Base-by-base conservation (phyloP, 2,113 vertebrate genomes). In the Setophaga kirtlandii region DNA sequence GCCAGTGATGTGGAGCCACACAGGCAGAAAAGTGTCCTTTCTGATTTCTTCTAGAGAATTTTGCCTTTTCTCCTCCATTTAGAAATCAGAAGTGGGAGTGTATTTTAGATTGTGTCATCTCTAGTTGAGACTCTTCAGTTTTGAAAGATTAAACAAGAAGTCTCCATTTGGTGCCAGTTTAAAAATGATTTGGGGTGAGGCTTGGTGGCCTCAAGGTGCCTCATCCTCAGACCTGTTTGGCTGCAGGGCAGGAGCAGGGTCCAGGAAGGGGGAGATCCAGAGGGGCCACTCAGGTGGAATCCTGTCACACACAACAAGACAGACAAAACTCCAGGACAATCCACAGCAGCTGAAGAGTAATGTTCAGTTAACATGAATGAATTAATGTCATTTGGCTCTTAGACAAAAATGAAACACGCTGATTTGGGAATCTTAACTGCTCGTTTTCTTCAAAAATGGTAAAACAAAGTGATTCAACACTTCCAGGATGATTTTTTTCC, bases 171-270 rank as follows among this genome's bases (percentile, higher is more conserved):
- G 17, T 28, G 24, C 7, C 31, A 22, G 37, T 46, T 76, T 19
- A 18, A 9, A 9, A 56, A 20, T 25, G 2, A 10, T 58, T 64
- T 75, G 8, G 41, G 14, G 30, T 37, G 52, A 52, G 15, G 2
- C 14, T 5, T 15, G 67, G 5, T 46, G 73, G 3, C 4, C 5
- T 52, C 17, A 3, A 50, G 35, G 31, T 46, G 15, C 17, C 14
- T 64, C 7, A 8, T 25, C 25, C 21, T 6, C 25, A 19, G 22
- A 23, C 6, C 11, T 1, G 0, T 59, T 83, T 3, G 5, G 17
- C 9, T 55, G 27, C 63, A n/a, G 14, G 10, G 19, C 44, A 83
- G 55, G 75, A 62, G 7, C 10, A 4, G 46, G 49, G 49, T 50
- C 49, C 44, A 77, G 50, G 67, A 62, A 6, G 11, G 35, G 35